Base-by-base conservation (phyloP, 2,113 vertebrate genomes). In the Myotis yumanensis region DNA sequence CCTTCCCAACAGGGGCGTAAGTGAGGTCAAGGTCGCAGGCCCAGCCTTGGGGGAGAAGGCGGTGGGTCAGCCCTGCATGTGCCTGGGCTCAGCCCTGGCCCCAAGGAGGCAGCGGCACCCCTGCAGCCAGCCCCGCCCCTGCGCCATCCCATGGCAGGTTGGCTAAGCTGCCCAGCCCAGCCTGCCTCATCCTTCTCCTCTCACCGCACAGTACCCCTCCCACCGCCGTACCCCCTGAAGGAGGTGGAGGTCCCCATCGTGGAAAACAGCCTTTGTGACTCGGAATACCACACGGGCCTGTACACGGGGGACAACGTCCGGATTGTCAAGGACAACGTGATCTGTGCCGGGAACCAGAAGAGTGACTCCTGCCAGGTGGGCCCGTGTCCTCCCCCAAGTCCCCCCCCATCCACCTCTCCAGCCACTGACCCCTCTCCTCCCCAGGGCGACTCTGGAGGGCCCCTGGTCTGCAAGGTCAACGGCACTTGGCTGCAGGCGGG, bases 381-480 rank as follows among this genome's bases (percentile, higher is more conserved):
- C 48, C n/a, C 12, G 0, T 4, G 2, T 0, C 28, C 6, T 1
- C 28, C 30, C 20, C 40, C 2, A 2, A 1, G 22, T 6, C 37
- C 18, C 37, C 18, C n/a, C 18, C 0, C n/a, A 8, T 8, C 4
- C 14, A 4, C 75, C 62, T 59, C 20, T 8, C 10, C 1, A 0
- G 6, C 4, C 1, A 9, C 37, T 72, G 18, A 87, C 68, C 28
- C 32, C 43, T 12, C 7, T 16, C 46, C 9, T 68, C 89, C 18
- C 0, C 81, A 98, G 97, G 97, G 97, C 1, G 97, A 98, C 93
- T 95, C 92, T 0, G 97, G 97, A 11, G 98, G 97, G 15, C 96
- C 98, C 2, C 71, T 98, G 96, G 96, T 98, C 28, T 98, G 98
- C 96, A 97, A 93, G 75, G 92, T 95, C 77, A 97, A 91, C 8